These are phyloP conservation scores for Esox niger DNA, from an alignment of 2,113 vertebrate genomes.

Conservation along the genomic window DNA sequence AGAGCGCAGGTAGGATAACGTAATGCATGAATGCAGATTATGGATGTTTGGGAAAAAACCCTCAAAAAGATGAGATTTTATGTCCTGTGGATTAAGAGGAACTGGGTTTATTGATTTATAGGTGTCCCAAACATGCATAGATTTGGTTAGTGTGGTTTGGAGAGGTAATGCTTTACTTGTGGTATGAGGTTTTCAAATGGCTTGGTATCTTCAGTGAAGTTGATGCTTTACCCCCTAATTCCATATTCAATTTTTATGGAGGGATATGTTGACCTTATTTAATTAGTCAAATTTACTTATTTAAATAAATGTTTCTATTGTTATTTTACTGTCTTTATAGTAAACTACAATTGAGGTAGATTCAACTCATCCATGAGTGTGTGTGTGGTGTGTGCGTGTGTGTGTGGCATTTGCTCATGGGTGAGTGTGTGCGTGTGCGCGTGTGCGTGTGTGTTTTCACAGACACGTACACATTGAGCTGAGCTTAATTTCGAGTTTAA, in stretches of 20 bases:
- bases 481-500: too few species aligned
- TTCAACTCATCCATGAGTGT: background rate
- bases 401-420: too few species aligned
- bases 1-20: conserved; percentile 71
- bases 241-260: too few species aligned
- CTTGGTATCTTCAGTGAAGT: background rate
- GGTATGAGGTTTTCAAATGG: background rate
- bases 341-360: too few species aligned
- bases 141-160: too few species aligned
- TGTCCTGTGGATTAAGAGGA: background rate
- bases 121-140: background rate
- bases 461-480: too few species aligned
- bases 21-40: background rate
- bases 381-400: background rate
- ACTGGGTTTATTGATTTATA: background rate
- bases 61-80: background rate
- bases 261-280: too few species aligned
- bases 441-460: background rate
- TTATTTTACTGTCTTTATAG: too few species aligned
- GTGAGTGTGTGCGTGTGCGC: background rate
- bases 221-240: too few species aligned
- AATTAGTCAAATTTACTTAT: too few species aligned
- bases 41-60: background rate
- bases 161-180: background rate
- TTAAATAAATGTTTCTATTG: too few species aligned